Conservation (phyloP, 2,797 vertebrate genomes). For the Taeniopygia guttata region DNA sequence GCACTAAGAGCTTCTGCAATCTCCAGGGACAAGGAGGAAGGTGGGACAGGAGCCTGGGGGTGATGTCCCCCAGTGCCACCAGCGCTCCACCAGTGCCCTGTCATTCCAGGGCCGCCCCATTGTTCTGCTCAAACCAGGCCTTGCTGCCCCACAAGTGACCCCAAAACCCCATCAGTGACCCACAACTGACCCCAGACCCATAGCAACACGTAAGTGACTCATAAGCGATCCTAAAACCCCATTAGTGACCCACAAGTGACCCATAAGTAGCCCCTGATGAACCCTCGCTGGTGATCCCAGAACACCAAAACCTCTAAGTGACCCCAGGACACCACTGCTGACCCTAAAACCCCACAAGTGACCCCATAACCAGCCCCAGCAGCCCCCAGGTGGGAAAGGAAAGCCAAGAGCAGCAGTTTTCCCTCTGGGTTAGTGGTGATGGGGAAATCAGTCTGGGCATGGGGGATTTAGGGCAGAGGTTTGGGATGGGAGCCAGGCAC, state of each 20-base stretch:
- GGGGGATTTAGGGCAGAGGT: neutral
- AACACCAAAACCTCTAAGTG: neutral
- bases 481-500: neutral
- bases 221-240: neutral
- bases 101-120: neutral
- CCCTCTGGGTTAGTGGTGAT: fast-evolving
- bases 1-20: neutral
- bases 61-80: neutral
- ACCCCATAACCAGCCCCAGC: neutral
- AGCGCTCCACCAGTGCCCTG: neutral
- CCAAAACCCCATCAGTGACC: neutral
- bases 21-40: neutral
- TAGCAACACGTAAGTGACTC: too few relatives aligned
- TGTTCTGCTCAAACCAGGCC: neutral
- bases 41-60: neutral
- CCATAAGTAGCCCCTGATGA: neutral
- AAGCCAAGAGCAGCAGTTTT: neutral
- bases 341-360: neutral
- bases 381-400: neutral
- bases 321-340: neutral
- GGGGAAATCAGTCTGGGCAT: neutral
- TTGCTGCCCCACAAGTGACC: neutral
- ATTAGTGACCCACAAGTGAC: neutral
- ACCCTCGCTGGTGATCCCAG: neutral
- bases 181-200: neutral